A percentile compares a stretch with the other conserved stretches of the same genome.
Conservation (phyloP, 2,113 vertebrate species). For the Sialia sialis region DNA sequence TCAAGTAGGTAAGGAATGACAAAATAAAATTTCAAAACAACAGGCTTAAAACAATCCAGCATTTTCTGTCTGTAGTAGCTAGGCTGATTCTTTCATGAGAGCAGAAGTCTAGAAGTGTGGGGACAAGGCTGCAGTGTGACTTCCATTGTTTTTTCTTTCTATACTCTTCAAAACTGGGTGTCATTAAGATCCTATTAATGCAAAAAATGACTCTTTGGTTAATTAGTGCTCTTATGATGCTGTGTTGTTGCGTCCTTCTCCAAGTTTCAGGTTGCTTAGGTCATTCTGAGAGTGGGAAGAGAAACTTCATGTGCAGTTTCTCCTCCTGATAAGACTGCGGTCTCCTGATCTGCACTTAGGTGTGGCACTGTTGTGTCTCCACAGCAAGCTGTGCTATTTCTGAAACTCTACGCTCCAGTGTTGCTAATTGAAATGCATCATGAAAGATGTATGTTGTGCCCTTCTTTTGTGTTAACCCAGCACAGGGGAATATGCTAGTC, state of each 20-base stretch:
- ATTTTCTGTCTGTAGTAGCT: neutral
- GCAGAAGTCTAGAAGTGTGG: neutral
- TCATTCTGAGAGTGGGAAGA: slow-evolving; percentile 39
- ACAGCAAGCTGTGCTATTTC: neutral
- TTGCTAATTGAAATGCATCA: slow-evolving; percentile 57
- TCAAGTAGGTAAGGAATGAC: neutral
- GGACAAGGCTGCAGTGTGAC: neutral
- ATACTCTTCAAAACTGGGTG: neutral
- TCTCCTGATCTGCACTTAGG: neutral
- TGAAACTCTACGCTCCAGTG: neutral
- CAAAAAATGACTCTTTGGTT: neutral
- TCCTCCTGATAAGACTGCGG: neutral
- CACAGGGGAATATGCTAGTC: neutral
- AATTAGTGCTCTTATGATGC: neutral
- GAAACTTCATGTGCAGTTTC: slow-evolving; percentile 26
- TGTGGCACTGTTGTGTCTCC: slow-evolving; percentile 21
- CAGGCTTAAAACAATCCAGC: neutral
- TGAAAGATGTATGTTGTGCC: slow-evolving; percentile 50
- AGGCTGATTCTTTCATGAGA: neutral
- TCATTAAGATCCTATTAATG: neutral
- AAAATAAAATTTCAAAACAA: neutral
- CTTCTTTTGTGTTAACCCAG: neutral
- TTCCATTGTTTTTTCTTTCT: neutral
- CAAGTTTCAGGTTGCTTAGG: neutral
- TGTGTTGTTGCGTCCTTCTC: neutral